Conservation (phyloP, 2,888 invertebrate genomes). For the Eustalomyia histrio region DNA sequence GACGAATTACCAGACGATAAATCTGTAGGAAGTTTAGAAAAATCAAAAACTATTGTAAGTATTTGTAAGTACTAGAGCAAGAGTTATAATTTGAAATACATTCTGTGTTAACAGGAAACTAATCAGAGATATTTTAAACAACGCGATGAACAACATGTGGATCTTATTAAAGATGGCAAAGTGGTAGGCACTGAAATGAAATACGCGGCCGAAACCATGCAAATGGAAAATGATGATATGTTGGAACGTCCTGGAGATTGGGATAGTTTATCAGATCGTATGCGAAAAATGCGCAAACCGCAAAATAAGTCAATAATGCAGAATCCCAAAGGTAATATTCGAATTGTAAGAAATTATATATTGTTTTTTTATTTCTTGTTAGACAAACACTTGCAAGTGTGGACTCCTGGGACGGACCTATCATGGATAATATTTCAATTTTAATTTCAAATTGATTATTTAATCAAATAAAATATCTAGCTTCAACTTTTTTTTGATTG, state of each 20-base stretch:
- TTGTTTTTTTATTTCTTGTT: conserved; percentile 54
- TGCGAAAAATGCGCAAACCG: conserved; percentile 84
- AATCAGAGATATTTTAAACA: conserved; percentile 85
- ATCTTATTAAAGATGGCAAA: conserved; percentile 90
- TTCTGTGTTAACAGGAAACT: conserved; percentile 78
- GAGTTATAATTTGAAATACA: background rate
- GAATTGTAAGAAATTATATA: no score
- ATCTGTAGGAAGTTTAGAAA: conserved; percentile 74
- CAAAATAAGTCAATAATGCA: conserved; percentile 79
- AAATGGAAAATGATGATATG: conserved; percentile 85
- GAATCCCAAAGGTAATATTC: conserved; percentile 80
- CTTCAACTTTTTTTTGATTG: no score
- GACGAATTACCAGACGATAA: conserved; percentile 85
- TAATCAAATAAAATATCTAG: no score
- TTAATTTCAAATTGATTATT: no score
- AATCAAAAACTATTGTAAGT: conserved; percentile 76
- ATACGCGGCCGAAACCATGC: conserved; percentile 89
- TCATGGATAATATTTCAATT: no score
- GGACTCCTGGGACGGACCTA: no score
- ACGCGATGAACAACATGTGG: conserved; percentile 90
- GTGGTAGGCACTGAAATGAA: conserved; percentile 90
- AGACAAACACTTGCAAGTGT: conserved; percentile 57
- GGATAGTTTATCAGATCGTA: conserved; percentile 89
- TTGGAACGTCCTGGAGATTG: conserved; percentile 86
- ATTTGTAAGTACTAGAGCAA: background rate